Base-by-base conservation (phyloP, 2,888 invertebrate genomes). In the Dilophus febrilis region DNA sequence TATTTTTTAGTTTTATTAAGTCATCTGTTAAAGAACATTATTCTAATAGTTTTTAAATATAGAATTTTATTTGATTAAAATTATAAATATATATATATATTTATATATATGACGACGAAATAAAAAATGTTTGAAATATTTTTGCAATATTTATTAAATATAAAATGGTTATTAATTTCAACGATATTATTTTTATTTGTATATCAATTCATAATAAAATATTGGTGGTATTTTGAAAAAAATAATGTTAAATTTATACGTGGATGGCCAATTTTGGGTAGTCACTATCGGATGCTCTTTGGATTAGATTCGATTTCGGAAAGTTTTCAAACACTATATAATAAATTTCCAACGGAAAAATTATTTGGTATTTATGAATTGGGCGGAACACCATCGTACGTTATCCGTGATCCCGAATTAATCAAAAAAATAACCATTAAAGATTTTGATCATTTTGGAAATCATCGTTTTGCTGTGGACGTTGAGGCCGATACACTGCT, bases 401-500 rank as follows among this genome's bases (percentile, higher is more conserved):
- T 67, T 3, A 51, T 68, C 4, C 51, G 61, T 4, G 66, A 67
- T 47, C 64, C 64, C 2, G 66, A 28, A 3, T 7, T 37, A 11
- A n/a, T 37, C 2, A 37, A 37, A 67, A 26, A 32, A 30, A 32
- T 26, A 71, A 71, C 34, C 65, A 65, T n/a, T n/a, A n/a, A n/a
- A n/a, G n/a, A n/a, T n/a, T n/a, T n/a, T n/a, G n/a, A n/a, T n/a
- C n/a, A n/a, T 45, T 71, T 71, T 48, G 45, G 64, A 0, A 67
- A 71, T 49, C 68, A 68, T 47, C 58, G 63, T 2, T 41, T 52
- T 5, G 19, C 63, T 1, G 53, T 67, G 4, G 52, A 57, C 4
- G 56, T 63, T 14, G 51, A 57, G 0, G 48, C 48, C 7, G 70
- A 70, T 33, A 63, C 66, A 0, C 47, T 72, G 2, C 69, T 72